phyloP scores from a whole-genome alignment of 2,113 vertebrate genomes.

The Paradoxurus hermaphroditus region DNA sequence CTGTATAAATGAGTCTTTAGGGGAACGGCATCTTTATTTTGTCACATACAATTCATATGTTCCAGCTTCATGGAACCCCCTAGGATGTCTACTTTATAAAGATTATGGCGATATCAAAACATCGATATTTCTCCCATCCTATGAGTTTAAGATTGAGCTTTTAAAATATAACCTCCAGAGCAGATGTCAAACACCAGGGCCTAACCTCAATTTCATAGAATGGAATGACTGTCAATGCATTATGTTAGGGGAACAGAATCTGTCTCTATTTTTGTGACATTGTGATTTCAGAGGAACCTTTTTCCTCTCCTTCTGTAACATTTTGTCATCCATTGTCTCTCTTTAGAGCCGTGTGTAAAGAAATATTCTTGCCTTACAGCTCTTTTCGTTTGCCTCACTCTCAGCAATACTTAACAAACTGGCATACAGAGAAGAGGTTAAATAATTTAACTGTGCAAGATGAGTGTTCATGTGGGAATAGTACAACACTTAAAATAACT shows the following conservation, averaged over 20 bases:
- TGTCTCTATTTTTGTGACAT: slow-evolving; percentile 31
- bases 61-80: background rate
- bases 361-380: background rate
- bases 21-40: slow-evolving; percentile 19
- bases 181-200: slow-evolving; percentile 53
- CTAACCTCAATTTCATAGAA: slow-evolving; percentile 37
- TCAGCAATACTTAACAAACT: background rate
- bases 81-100: slow-evolving; percentile 33
- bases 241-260: slow-evolving; percentile 48
- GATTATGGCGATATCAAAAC: slow-evolving; percentile 25
- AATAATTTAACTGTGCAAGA: slow-evolving; percentile 38
- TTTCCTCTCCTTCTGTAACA: background rate
- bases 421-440: background rate
- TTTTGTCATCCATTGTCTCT: slow-evolving; percentile 39
- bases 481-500: background rate
- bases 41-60: background rate
- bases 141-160: slow-evolving; percentile 43
- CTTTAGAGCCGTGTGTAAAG: background rate
- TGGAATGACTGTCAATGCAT: slow-evolving; percentile 36
- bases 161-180: slow-evolving; percentile 57
- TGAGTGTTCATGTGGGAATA: background rate
- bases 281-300: slow-evolving; percentile 21
- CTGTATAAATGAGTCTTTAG: background rate
- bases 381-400: background rate
- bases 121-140: slow-evolving; percentile 22